Percentiles rank a stretch among this genome's conserved stretches.
These are phyloP conservation scores for Rhinichthys osculus DNA, from an alignment of 2,797 vertebrate genomes.

Conservation along the genomic window DNA sequence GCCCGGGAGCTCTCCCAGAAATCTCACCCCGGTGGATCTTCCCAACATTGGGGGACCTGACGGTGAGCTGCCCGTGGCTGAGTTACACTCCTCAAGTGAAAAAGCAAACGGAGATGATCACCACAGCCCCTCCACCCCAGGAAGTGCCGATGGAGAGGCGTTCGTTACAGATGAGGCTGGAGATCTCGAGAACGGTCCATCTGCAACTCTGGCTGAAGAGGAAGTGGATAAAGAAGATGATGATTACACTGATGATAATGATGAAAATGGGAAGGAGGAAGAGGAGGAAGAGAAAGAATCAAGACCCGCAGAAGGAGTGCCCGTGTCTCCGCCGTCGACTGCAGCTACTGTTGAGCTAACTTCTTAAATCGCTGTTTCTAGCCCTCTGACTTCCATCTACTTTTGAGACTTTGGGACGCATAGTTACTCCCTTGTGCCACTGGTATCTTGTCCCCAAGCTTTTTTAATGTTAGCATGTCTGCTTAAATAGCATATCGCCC, in stretches of 20 bases:
- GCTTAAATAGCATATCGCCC: slow-evolving; percentile 26
- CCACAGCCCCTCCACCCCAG: slow-evolving; percentile 61
- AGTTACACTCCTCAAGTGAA: slow-evolving; percentile 75
- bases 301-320: slow-evolving; percentile 55
- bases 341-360: slow-evolving; percentile 70
- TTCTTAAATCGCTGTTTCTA: slow-evolving; percentile 66
- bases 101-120: slow-evolving; percentile 64
- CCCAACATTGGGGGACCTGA: slow-evolving; percentile 72
- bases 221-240: slow-evolving; percentile 67
- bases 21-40: slow-evolving; percentile 76
- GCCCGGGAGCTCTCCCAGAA: slow-evolving; percentile 46
- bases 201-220: slow-evolving; percentile 64
- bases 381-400: slow-evolving; percentile 27
- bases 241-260: slow-evolving; percentile 65
- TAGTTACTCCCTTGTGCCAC: slow-evolving; percentile 35
- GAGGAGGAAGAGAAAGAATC: slow-evolving; percentile 66
- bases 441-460: slow-evolving; percentile 26
- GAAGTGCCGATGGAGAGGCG: slow-evolving; percentile 66
- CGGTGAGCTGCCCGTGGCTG: slow-evolving; percentile 71
- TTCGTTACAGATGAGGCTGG: slow-evolving; percentile 67
- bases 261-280: slow-evolving; percentile 63
- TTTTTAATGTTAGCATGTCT: slow-evolving; percentile 39
- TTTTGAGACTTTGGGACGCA: slow-evolving; percentile 39
- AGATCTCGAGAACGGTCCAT: slow-evolving; percentile 65
- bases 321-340: slow-evolving; percentile 56